Base-by-base conservation (phyloP, 2,113 vertebrate species). In the Upupa epops region DNA sequence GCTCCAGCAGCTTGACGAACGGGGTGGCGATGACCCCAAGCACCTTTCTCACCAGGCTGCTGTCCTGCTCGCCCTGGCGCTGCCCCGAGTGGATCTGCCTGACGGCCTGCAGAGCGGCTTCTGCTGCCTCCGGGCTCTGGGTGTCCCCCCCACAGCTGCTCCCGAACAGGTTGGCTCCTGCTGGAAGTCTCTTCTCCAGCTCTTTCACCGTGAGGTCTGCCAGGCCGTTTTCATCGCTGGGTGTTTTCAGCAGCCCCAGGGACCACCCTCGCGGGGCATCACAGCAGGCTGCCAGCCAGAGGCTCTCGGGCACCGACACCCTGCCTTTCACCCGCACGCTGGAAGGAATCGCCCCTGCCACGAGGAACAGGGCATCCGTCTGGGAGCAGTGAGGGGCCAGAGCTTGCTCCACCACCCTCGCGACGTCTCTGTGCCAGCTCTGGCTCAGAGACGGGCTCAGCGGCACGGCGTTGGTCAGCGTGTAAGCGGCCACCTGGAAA, bases 211-310 rank as follows among this genome's bases (percentile, higher is more conserved):
- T 96, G 45, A 98, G 83, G 13, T 98, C 97, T 21, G 36, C 96
- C 56, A 98, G 86, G 68, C 96, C 78, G 40, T 81, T 94, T 17
- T 55, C 75, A 17, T 90, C 95, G 8, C 1, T 49, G 0, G 16
- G 45, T 29, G 86, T 93, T 84, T 97, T 97, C 77, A 97, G 86
- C 40, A 98, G 94, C 59, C 96, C 97, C 92, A 98, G 77, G 56
- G 98, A 97, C 98, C 98, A 98, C 45, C 96, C 89, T 9, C 93
- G 77, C 0, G 95, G 92, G 49, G 61, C 60, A 20, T 96, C 96
- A 17, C 98, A 98, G 32, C 97, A 98, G 46, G 97, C 98, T 13
- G 98, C 98, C 81, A 98, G 94, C 98, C 98, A 98, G 8, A 98
- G 90, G 11, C 55, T 92, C 49, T 96, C 95, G 6, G 98, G 98